Evolutionary conservation across 2,797 vertebrate species (phyloP), one percentile per base, ranked within the genome.

Genomic region (Syncerus caffer): DNA sequence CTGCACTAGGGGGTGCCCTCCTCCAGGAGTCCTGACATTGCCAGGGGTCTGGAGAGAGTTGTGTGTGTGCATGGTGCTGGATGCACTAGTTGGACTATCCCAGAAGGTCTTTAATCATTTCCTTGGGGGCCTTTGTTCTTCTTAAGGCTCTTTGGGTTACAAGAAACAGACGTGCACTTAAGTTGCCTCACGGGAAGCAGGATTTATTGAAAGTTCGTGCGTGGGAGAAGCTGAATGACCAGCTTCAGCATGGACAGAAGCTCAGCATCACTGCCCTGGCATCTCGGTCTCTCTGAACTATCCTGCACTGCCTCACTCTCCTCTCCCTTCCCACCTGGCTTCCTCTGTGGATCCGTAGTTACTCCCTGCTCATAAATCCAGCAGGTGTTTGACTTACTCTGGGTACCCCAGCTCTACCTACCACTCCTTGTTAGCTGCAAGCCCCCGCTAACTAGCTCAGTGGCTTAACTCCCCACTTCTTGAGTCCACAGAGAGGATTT

Each of bases 161-260:
- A 96, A 97, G 92, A 98, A 97, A 96, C 94, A 98, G 97, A 95
- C 80, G 50, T 67, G 67, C 45, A 94, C 94, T 97, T 96, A 97
- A 96, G 62, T 96, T 91, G 96, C 89, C 58, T 96, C 90, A 62
- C 1, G 2, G 87, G 95, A 95, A 96, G 93, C 95, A 92, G 87
- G 91, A 95, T 96, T 97, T 95, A 97, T 95, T 93, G 71, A 58
- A 62, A 87, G 79, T 90, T 84, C 94, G 29, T 96, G 31, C 57
- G 9, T 79, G 58, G 93, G 55, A 92, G 86, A 97, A 95, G 84
- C 85, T 87, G 90, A 97, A 95, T 95, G 95, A 93, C 76, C 94
- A 82, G 84, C 80, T 82, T 87, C 53, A 71, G 64, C 38, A 74
- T 85, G 64, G 74, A 53, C 34, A 89, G 85, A n/a, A 57, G 53